Percentiles rank a stretch among this genome's conserved stretches.
Evolutionary conservation across 2,113 vertebrate genomes (phyloP).

Genomic region (Coturnix japonica): DNA sequence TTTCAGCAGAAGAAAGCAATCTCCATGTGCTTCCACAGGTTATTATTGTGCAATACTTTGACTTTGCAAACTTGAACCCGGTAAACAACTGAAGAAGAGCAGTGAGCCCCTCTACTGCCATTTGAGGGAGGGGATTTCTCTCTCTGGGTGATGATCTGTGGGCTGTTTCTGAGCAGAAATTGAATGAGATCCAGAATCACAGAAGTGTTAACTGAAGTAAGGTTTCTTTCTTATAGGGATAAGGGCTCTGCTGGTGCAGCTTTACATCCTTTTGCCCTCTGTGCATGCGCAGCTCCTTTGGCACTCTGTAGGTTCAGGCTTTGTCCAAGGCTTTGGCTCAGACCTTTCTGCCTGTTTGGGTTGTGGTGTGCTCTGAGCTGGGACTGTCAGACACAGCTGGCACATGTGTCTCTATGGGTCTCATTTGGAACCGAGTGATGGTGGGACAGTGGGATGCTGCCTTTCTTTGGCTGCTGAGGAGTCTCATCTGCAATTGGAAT

Average conservation of each 20-base stretch:
- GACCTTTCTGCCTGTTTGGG: background rate
- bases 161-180: background rate
- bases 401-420: background rate
- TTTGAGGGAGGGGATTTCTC: background rate
- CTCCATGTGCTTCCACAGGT: background rate
- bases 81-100: background rate
- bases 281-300: rapidly evolving
- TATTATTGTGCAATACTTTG: background rate
- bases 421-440: background rate
- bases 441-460: background rate
- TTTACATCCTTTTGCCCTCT: background rate
- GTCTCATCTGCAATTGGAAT: background rate
- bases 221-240: background rate
- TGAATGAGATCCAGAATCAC: background rate
- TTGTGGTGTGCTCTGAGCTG: background rate
- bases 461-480: background rate
- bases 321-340: background rate
- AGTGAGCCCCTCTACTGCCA: background rate
- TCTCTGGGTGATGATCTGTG: background rate
- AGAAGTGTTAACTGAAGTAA: background rate
- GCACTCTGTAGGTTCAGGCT: background rate
- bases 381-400: background rate
- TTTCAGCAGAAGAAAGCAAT: background rate
- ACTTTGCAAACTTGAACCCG: background rate
- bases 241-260: background rate